Evolutionary conservation across 2,113 vertebrate species (phyloP).

Genomic region (Mormyrus lacerda): DNA sequence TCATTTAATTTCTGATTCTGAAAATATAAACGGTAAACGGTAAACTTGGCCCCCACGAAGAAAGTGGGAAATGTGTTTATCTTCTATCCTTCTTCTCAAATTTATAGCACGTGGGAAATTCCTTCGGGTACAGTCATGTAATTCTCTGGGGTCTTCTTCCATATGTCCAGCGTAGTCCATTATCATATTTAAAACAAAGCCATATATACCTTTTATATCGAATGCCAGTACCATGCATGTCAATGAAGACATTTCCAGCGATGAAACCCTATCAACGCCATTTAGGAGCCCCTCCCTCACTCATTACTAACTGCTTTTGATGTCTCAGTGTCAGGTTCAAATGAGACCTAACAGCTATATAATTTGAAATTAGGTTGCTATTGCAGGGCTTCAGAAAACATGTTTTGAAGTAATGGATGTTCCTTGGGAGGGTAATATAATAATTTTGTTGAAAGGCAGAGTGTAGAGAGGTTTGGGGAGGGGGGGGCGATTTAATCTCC

Average conservation of each 20-base stretch:
- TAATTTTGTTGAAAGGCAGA: constrained; percentile 53
- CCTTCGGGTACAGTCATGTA: not conserved
- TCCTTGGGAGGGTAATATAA: constrained; percentile 60
- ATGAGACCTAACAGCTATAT: constrained; percentile 64
- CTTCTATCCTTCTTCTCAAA: not conserved
- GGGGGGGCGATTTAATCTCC: constrained; percentile 58
- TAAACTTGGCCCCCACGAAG: not conserved
- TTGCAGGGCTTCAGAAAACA: constrained; percentile 48
- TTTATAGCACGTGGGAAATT: not conserved
- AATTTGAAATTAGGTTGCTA: constrained; percentile 62
- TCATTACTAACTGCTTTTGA: constrained; percentile 50
- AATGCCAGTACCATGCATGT: not conserved
- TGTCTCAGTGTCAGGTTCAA: constrained; percentile 55
- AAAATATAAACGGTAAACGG: not conserved
- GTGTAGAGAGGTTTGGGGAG: constrained; percentile 35
- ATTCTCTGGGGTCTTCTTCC: not conserved
- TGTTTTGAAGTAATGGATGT: constrained; percentile 59
- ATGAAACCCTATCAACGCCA: constrained; percentile 55
- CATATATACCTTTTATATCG: not conserved
- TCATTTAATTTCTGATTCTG: not conserved
- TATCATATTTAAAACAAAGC: not conserved
- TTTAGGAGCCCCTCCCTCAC: constrained; percentile 36
- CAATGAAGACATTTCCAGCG: constrained; percentile 41
- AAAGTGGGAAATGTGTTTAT: not conserved
- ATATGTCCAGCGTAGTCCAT: not conserved